Evolutionary conservation across 1,140 invertebrate species (phyloP), one percentile per base, ranked within the genome.

Genomic region (Lethrus apterus): DNA sequence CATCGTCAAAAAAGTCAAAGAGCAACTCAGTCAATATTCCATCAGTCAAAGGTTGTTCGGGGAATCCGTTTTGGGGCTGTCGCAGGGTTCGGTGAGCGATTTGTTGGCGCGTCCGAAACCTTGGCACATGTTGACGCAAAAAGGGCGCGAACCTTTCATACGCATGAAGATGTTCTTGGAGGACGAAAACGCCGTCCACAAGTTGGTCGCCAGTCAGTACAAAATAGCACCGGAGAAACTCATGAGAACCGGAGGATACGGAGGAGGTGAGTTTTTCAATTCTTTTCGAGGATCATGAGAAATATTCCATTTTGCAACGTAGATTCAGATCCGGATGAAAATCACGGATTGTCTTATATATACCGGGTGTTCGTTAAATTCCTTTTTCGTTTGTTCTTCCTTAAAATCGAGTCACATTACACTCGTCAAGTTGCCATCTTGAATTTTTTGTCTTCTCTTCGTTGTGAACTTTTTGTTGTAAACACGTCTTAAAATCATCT

Each of bases 41-140:
- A 98, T 99, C 59, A 98, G 93, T 49, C 97, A 99, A 70, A 78
- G 96, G 48, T 72, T 99, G 33, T 99, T 99, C 66, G 97, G 96
- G 13, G 96, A 99, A 66, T 93, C 88, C 2, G 93, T 99, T 9
- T 73, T 99, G 31, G 96, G 96, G 0, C 71, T 99, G 31, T 98
- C 93, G 0, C 91, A 95, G 67, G 93, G 93, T 10, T 93, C 90
- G 0, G 93, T 97, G 0, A 95, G 91, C 13, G 93, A 98, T 70
- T 71, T 98, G 29, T 70, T 98, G 38, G 93, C 93, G 15, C 70
- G 93, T 33, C 93, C 93, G 14, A 98, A 98, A 64, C 90, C 93
- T 0, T 98, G 93, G 93, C 89, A 93, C 61, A 94, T 95, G 90
- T 70, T 98, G 5, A 98, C 93, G 1, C 91, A 95, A 64, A 97